phyloP scores from a whole-genome alignment of 1,140 invertebrate species.

The Zaprionus capensis region DNA sequence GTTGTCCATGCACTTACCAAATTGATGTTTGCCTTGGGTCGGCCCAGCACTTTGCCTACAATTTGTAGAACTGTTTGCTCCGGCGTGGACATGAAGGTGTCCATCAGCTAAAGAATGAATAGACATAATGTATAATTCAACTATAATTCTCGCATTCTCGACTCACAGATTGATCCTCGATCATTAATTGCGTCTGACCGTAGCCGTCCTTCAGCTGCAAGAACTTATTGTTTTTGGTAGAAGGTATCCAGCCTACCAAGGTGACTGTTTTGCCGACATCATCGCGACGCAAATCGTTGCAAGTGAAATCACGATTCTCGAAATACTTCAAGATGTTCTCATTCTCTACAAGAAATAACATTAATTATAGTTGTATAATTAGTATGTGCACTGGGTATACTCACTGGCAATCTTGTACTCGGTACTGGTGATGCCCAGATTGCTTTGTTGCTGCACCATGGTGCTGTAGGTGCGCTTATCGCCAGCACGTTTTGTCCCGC shows the following conservation, averaged over 20 bases:
- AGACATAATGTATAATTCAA: not conserved
- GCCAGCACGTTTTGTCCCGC: slow-evolving; percentile 59
- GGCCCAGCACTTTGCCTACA: slow-evolving; percentile 75
- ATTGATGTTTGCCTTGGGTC: slow-evolving; percentile 78
- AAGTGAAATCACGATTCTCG: slow-evolving; percentile 88
- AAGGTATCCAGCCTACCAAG: slow-evolving; percentile 91
- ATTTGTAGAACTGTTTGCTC: slow-evolving; percentile 78
- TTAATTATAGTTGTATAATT: not conserved
- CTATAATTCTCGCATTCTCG: not conserved
- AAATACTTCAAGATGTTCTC: slow-evolving; percentile 85
- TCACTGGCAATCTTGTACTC: slow-evolving; percentile 83
- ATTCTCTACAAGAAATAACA: slow-evolving; percentile 57
- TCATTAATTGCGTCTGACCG: slow-evolving; percentile 89
- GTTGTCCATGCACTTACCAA: slow-evolving; percentile 52
- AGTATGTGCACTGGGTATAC: slow-evolving; percentile 5
- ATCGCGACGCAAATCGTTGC: slow-evolving; percentile 88
- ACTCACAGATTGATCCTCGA: slow-evolving; percentile 85
- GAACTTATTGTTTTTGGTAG: slow-evolving; percentile 87
- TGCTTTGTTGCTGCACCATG: slow-evolving; percentile 69
- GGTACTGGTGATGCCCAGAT: slow-evolving; percentile 79
- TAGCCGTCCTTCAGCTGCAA: slow-evolving; percentile 90
- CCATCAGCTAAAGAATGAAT: slow-evolving; percentile 52
- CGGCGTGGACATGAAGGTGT: slow-evolving; percentile 72
- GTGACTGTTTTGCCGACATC: slow-evolving; percentile 88
- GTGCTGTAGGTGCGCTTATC: slow-evolving; percentile 79